Conservation (phyloP, 2,888 invertebrate species). For the Antheraea assamensis region DNA sequence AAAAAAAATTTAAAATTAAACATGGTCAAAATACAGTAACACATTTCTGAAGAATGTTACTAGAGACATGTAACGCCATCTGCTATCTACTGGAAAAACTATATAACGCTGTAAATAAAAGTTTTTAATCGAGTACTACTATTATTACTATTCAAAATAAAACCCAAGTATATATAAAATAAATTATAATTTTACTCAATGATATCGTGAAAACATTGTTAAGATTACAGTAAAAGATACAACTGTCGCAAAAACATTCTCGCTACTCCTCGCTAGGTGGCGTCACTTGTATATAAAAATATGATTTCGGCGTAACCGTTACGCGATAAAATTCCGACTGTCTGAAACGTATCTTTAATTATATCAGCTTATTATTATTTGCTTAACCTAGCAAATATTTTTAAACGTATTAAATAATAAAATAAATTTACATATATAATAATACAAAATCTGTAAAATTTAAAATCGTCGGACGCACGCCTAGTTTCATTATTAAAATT, state of each 20-base stretch:
- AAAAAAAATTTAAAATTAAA: no score
- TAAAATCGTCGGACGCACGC: no score
- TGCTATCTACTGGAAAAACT: background rate
- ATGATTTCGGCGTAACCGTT: background rate
- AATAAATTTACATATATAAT: no score
- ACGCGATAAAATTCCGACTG: background rate
- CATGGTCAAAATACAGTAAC: background rate
- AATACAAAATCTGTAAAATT: no score
- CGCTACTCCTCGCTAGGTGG: slow-evolving; percentile 3
- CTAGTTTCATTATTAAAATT: no score
- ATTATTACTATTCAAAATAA: background rate
- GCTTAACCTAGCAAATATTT: background rate
- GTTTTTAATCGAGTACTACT: background rate
- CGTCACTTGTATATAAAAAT: background rate
- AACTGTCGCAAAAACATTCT: background rate
- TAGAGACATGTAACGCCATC: background rate
- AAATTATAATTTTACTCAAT: background rate
- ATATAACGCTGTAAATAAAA: background rate
- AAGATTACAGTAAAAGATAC: background rate
- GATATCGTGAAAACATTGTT: background rate
- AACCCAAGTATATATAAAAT: background rate
- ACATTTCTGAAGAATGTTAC: background rate
- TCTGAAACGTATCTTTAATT: background rate
- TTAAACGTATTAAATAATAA: background rate
- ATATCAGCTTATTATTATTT: background rate